These are phyloP conservation scores for Rhorus exstirpatorius DNA, from an alignment of 2,888 invertebrate species.

Conservation along the genomic window DNA sequence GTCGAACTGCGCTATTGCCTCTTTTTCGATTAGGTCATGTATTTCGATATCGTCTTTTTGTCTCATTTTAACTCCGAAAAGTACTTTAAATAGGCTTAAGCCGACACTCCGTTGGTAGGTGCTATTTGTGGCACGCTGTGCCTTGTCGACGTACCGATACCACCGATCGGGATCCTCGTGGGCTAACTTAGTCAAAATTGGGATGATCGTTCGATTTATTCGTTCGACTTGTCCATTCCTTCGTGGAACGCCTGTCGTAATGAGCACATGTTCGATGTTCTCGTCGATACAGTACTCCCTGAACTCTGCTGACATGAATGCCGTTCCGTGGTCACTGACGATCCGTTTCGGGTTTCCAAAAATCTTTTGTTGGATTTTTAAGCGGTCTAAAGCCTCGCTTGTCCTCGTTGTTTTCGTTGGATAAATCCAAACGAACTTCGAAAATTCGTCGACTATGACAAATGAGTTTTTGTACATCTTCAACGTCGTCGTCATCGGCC, in stretches of 20 bases:
- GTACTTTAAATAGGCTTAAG: slow-evolving; percentile 44
- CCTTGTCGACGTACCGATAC: slow-evolving; percentile 47
- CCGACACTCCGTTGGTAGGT: slow-evolving; percentile 44
- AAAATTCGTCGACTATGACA: slow-evolving; percentile 78
- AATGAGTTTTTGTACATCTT: slow-evolving; percentile 79
- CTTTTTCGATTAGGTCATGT: slow-evolving; percentile 63
- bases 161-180: slow-evolving; percentile 44
- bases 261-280: slow-evolving; percentile 69
- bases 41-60: slow-evolving; percentile 49
- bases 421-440: slow-evolving; percentile 80
- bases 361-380: slow-evolving; percentile 50
- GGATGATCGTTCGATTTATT: slow-evolving; percentile 57
- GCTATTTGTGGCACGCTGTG: slow-evolving; percentile 41
- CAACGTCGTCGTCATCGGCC: slow-evolving; percentile 77
- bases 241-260: slow-evolving; percentile 77
- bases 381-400: slow-evolving; percentile 69
- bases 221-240: slow-evolving; percentile 57
- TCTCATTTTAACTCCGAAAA: slow-evolving; percentile 41
- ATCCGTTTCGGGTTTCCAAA: slow-evolving; percentile 69
- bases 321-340: slow-evolving; percentile 73
- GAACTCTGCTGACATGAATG: slow-evolving; percentile 69
- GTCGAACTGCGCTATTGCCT: slow-evolving; percentile 56
- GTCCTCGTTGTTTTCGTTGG: slow-evolving; percentile 76
- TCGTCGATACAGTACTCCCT: slow-evolving; percentile 56
- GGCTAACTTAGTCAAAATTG: slow-evolving; percentile 70